These are phyloP conservation scores for Leguminivora glycinivorella DNA, from an alignment of 1,140 invertebrate species.

Conservation along the genomic window DNA sequence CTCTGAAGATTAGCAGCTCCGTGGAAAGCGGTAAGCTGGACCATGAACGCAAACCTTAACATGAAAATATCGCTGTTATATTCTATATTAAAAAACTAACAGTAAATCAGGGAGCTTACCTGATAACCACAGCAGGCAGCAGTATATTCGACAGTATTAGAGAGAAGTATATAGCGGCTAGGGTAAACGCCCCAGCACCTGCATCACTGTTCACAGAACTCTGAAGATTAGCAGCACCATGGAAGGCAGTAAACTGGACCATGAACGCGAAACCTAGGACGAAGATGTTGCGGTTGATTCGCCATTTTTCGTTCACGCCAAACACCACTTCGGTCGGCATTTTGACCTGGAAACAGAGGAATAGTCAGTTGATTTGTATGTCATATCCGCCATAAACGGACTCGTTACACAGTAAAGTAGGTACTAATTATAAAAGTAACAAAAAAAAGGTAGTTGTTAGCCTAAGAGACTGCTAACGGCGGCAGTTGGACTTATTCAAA, in stretches of 20 bases:
- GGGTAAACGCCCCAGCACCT: slow-evolving; percentile 84
- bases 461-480: too few species aligned
- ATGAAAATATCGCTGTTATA: slow-evolving; percentile 86
- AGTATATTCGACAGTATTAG: slow-evolving; percentile 90
- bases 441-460: too few species aligned
- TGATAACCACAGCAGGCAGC: slow-evolving; percentile 87
- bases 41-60: slow-evolving; percentile 88
- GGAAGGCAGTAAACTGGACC: slow-evolving; percentile 91
- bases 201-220: slow-evolving; percentile 85
- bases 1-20: slow-evolving; percentile 89
- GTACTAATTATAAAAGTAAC: too few species aligned
- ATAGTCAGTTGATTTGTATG: too few species aligned
- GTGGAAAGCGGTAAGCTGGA: slow-evolving; percentile 91
- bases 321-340: slow-evolving; percentile 60
- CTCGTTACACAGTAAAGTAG: too few species aligned
- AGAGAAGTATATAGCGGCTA: slow-evolving; percentile 89
- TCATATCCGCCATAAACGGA: too few species aligned
- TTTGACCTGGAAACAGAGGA: slow-evolving; percentile 32
- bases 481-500: too few species aligned
- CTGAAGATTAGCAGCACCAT: slow-evolving; percentile 89
- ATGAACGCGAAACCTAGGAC: slow-evolving; percentile 88
- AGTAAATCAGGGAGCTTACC: slow-evolving; percentile 65
- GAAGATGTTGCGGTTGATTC: slow-evolving; percentile 86
- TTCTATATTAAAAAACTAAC: too few species aligned
- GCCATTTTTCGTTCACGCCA: slow-evolving; percentile 80